Conservation (phyloP, 2,797 vertebrate genomes). For the Lemur catta region DNA sequence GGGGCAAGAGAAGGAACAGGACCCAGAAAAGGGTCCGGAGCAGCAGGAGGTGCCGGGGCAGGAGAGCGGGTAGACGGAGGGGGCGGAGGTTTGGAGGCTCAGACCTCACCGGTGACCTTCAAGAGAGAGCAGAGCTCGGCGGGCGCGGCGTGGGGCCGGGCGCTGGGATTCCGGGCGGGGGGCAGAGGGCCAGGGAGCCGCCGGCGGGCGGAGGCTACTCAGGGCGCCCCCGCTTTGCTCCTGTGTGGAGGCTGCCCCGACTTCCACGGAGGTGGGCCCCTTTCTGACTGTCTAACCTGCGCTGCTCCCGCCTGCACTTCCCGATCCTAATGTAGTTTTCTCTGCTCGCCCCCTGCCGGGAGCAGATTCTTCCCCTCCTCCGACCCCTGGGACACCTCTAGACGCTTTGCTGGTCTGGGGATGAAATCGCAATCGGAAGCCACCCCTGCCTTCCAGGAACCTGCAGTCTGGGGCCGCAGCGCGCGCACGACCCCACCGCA, state of each 20-base stretch:
- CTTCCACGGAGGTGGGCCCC: neutral
- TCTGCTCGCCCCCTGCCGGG: neutral
- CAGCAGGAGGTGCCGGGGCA: neutral
- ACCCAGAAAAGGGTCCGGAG: neutral
- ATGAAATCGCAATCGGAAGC: neutral
- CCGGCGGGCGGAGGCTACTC: neutral
- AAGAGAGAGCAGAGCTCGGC: neutral
- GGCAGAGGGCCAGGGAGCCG: neutral
- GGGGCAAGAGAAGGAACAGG: neutral
- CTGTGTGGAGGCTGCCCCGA: neutral
- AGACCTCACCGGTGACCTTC: neutral
- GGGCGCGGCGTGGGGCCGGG: neutral
- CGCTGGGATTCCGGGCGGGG: neutral
- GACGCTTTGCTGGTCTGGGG: neutral
- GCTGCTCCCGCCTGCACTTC: neutral
- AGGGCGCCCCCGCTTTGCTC: neutral
- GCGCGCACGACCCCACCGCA: accelerated
- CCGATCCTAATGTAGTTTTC: neutral
- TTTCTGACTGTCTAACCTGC: neutral
- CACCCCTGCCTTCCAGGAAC: neutral
- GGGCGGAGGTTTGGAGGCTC: neutral
- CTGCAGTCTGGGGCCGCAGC: no score
- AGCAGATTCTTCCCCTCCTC: neutral
- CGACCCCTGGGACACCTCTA: neutral
- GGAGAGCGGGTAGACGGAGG: neutral